A percentile compares a stretch with the other conserved stretches of the same genome.
Conservation (phyloP, 2,888 invertebrate genomes). For the Cataglyphis cursor region DNA sequence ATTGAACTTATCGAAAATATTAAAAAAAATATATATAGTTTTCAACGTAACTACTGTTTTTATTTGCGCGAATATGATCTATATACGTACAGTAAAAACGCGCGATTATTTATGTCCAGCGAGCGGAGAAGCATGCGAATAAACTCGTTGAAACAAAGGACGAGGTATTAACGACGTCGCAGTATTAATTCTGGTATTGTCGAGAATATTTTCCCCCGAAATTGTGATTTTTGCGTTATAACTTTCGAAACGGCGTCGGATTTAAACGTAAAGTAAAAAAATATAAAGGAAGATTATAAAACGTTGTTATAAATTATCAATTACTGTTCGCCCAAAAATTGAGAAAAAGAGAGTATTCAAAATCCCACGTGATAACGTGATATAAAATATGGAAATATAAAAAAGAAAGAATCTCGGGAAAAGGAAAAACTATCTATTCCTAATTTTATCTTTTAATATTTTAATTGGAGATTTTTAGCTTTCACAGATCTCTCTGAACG, state of each 20-base stretch:
- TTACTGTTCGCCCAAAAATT: not conserved
- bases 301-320: not conserved
- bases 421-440: not conserved
- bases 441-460: not conserved
- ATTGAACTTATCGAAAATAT: not conserved
- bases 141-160: conserved; percentile 47
- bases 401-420: not conserved
- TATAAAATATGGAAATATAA: not conserved
- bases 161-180: conserved; percentile 26
- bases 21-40: too few relatives aligned
- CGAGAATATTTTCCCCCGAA: conserved; percentile 35
- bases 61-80: not conserved
- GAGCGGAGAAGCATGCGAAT: conserved; percentile 7
- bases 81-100: not conserved
- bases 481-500: not conserved
- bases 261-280: not conserved
- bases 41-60: not conserved
- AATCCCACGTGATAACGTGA: not conserved
- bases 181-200: conserved; percentile 5
- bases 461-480: not conserved
- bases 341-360: not conserved
- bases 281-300: conserved; percentile 1
- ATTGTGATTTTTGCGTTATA: conserved; percentile 35
- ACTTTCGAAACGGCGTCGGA: conserved; percentile 20
- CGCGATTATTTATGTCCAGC: conserved; percentile 38